A percentile compares a stretch with the other conserved stretches of the same genome.
phyloP scores from a whole-genome alignment of 2,888 invertebrate species.

The Mesorhabditis spiculigera region DNA sequence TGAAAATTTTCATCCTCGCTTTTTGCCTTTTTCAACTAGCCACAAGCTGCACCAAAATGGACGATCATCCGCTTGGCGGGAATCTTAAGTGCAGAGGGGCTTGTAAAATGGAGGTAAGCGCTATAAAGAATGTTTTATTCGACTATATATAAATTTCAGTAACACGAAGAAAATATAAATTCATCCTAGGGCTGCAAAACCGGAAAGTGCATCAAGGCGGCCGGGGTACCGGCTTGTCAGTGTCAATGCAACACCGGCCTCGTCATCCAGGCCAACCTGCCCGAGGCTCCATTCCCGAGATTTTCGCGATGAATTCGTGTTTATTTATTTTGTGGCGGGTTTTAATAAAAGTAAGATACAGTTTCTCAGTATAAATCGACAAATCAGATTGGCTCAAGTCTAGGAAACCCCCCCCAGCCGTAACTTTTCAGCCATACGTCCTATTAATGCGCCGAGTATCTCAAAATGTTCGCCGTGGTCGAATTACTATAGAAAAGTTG shows the following conservation, averaged over 20 bases:
- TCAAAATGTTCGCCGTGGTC: too few relatives aligned
- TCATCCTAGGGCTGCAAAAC: neutral
- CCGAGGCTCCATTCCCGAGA: neutral
- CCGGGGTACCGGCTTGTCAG: neutral
- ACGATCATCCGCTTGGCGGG: neutral
- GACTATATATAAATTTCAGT: too few relatives aligned
- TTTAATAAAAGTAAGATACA: too few relatives aligned
- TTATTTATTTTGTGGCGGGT: too few relatives aligned
- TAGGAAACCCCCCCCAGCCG: too few relatives aligned
- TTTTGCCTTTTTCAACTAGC: neutral
- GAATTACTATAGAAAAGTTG: too few relatives aligned
- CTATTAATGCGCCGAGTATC: too few relatives aligned
- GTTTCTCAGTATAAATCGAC: too few relatives aligned
- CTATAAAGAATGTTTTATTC: neutral
- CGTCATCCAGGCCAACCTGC: neutral
- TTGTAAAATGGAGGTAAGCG: constrained; percentile 1
- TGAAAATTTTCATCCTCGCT: neutral
- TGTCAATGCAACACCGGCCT: neutral
- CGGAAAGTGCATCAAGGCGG: neutral
- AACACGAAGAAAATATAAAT: too few relatives aligned
- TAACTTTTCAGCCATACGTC: too few relatives aligned
- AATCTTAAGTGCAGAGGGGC: neutral
- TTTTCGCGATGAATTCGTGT: neutral
- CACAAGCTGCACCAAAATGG: neutral
- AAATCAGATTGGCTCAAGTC: too few relatives aligned